Conservation (phyloP, 2,113 vertebrate species). For the Urocolius indicus region DNA sequence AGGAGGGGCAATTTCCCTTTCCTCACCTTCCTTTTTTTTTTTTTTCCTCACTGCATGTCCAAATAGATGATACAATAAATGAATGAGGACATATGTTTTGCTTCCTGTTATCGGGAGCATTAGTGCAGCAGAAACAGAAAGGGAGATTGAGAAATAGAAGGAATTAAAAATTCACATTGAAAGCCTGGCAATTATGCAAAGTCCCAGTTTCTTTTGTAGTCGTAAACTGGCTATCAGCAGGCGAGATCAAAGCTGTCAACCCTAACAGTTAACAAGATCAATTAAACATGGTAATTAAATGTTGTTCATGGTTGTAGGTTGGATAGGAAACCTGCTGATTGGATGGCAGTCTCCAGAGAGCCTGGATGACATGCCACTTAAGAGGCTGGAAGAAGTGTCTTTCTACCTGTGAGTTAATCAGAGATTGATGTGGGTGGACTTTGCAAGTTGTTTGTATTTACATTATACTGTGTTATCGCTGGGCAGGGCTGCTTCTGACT, state of each 20-base stretch:
- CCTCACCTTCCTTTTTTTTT: background rate
- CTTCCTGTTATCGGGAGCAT: background rate
- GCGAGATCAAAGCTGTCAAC: slow-evolving; percentile 51
- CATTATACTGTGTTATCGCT: background rate
- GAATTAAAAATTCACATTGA: background rate
- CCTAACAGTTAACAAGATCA: slow-evolving; percentile 59
- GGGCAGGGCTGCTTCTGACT: slow-evolving; percentile 24
- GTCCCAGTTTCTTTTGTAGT: slow-evolving; percentile 31
- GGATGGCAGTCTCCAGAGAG: slow-evolving; percentile 26
- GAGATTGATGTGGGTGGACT: slow-evolving; percentile 42
- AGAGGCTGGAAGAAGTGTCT: slow-evolving; percentile 1
- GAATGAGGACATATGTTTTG: background rate
- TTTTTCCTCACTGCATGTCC: background rate
- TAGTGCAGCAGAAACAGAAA: background rate
- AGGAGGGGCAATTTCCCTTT: background rate
- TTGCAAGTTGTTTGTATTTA: slow-evolving; percentile 1
- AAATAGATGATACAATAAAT: background rate
- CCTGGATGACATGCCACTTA: slow-evolving; percentile 7
- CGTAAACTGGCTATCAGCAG: slow-evolving; percentile 34
- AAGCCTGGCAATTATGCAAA: slow-evolving; percentile 18
- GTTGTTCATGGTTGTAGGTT: slow-evolving; percentile 42
- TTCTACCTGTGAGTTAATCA: slow-evolving; percentile 23
- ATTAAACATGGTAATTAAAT: slow-evolving; percentile 61
- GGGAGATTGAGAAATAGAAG: background rate
- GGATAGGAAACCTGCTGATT: slow-evolving; percentile 22